Conservation (phyloP, 2,888 invertebrate genomes). For the Cheilosia pagana region DNA sequence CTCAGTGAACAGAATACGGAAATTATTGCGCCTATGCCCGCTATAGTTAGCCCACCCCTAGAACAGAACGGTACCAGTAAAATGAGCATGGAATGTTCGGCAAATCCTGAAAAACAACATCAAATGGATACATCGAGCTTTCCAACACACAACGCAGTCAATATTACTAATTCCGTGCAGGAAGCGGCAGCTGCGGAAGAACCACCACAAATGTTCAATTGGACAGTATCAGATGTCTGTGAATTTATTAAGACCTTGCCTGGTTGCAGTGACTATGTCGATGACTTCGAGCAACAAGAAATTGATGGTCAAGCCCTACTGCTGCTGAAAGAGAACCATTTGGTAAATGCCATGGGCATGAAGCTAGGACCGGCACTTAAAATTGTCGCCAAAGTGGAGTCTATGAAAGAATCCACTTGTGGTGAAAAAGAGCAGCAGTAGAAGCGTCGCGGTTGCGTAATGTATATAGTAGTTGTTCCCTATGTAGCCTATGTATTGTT, state of each 20-base stretch:
- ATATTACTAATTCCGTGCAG: conserved; percentile 35
- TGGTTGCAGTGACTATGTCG: conserved; percentile 96
- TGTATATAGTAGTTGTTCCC: conserved; percentile 47
- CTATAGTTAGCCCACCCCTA: conserved; percentile 37
- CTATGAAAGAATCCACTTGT: conserved; percentile 85
- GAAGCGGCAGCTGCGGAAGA: conserved; percentile 76
- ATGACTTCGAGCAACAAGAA: conserved; percentile 97
- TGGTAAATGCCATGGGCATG: conserved; percentile 97
- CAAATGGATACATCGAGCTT: conserved; percentile 49
- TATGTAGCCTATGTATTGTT: conserved; percentile 1
- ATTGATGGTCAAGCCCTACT: conserved; percentile 98
- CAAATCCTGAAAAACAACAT: conserved; percentile 37
- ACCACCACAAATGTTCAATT: conserved; percentile 81
- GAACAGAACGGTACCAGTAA: conserved; percentile 46
- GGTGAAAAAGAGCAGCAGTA: conserved; percentile 72
- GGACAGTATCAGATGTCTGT: conserved; percentile 92
- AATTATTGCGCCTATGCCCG: conserved; percentile 28
- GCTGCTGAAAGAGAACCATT: conserved; percentile 95
- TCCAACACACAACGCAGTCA: conserved; percentile 22
- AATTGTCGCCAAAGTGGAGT: conserved; percentile 95
- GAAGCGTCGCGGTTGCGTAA: background rate
- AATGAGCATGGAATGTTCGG: conserved; percentile 35
- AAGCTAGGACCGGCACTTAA: conserved; percentile 98
- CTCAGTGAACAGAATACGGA: conserved; percentile 74
- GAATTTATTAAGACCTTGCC: conserved; percentile 95